Evolutionary conservation across 2,888 invertebrate species (phyloP), one percentile per base, ranked within the genome.

Genomic region (Cremastinae sp.): DNA sequence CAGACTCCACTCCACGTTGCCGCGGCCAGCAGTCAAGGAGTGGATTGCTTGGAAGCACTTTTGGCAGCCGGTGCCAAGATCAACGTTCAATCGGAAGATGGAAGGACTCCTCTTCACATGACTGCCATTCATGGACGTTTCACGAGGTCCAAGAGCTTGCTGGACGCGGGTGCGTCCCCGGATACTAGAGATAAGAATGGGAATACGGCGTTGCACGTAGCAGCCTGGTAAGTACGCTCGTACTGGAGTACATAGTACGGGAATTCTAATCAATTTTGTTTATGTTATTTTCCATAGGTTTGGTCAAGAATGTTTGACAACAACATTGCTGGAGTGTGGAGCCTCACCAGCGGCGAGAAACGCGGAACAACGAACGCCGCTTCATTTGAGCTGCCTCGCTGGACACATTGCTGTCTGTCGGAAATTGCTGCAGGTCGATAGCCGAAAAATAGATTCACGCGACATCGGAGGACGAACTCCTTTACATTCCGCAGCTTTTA

Each of bases 61-160:
- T 88, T 94, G 47, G 90, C 90, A 16, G 90, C 91, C 71, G 91
- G 88, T 1, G 92, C 91, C 0, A 90, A 91, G 74, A 90, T 92
- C 18, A 92, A 93, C 82, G 90, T 90, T 41, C 91, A 91, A 83
- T 92, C 92, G 79, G 87, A 90, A 62, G 93, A 93, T 83, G 93
- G 93, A 0, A 88, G 92, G 59, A 93, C 93, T 2, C 92, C 93
- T 0, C 89, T 94, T 45, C 93, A 94, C 82, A 92, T 93, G 92
- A 93, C 93, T n/a, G 93, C 93, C 5, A 91, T 93, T 80, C 92
- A 93, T 86, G 93, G 93, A 18, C 89, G 93, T 81, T 93, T 93
- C 83, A 92, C 92, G 0, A 89, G 93, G 62, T 93, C 93, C 51
- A 92, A 93, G 87, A 92, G 91, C 51, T 88, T 94, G 58, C 91